These are phyloP conservation scores for Megastigmus dorsalis DNA, from an alignment of 2,888 invertebrate genomes.

Conservation along the genomic window DNA sequence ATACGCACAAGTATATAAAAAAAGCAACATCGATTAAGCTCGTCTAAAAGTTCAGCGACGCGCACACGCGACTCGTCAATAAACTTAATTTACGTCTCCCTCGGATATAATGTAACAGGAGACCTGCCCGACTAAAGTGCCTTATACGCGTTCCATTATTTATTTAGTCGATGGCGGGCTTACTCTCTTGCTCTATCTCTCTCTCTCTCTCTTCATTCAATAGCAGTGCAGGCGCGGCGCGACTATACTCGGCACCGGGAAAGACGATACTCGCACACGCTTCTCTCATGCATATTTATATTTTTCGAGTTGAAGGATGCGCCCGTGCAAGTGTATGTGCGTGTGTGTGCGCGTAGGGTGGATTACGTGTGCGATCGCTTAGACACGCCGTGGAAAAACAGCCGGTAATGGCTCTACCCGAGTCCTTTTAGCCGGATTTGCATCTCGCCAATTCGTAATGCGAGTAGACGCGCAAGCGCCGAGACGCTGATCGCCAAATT, in stretches of 20 bases:
- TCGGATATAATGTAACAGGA: slow-evolving; percentile 22
- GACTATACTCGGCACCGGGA: neutral
- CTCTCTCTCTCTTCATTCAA: too few relatives aligned
- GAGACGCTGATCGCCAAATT: too few relatives aligned
- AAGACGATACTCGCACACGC: slow-evolving; percentile 2
- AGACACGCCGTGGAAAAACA: slow-evolving; percentile 5
- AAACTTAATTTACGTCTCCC: slow-evolving; percentile 49
- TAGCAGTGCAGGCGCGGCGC: neutral
- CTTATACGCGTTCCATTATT: slow-evolving; percentile 37
- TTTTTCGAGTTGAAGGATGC: slow-evolving; percentile 13
- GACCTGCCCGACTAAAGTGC: neutral
- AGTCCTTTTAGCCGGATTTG: slow-evolving; percentile 31
- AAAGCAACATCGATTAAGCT: neutral
- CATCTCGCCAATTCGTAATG: too few relatives aligned
- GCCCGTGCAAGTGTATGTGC: neutral
- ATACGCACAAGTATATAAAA: too few relatives aligned
- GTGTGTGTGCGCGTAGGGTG: neutral
- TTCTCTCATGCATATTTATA: slow-evolving; percentile 46
- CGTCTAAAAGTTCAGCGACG: neutral
- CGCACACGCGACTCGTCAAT: slow-evolving; percentile 12
- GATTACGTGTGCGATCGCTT: slow-evolving; percentile 29
- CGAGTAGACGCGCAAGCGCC: too few relatives aligned
- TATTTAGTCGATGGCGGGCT: slow-evolving; percentile 38
- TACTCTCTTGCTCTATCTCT: too few relatives aligned
- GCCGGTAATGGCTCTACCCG: slow-evolving; percentile 24